These are phyloP conservation scores for Coreius guichenoti DNA, from an alignment of 2,797 vertebrate genomes.

Conservation along the genomic window DNA sequence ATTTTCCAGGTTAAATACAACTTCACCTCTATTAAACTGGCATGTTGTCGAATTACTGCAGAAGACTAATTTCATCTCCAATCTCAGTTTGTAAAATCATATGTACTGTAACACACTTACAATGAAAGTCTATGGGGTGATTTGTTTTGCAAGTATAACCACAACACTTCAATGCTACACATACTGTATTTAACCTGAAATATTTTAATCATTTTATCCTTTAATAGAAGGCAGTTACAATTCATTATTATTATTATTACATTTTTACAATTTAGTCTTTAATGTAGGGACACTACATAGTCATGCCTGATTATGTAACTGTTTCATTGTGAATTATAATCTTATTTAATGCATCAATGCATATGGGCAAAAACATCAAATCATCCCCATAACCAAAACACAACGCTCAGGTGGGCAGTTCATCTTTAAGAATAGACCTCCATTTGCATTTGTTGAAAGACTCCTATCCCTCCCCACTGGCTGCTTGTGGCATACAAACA, in stretches of 20 bases:
- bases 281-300: not conserved
- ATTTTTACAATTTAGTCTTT: not conserved
- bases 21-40: not conserved
- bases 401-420: conserved; percentile 12
- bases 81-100: not conserved
- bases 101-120: not conserved
- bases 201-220: not conserved
- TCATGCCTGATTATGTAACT: not conserved
- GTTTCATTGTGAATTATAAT: not conserved
- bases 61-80: not conserved
- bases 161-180: not conserved
- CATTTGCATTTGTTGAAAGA: conserved; percentile 27
- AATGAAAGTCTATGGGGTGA: not conserved
- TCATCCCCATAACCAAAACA: not conserved
- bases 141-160: not conserved
- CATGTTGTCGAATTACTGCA: not conserved
- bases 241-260: not conserved
- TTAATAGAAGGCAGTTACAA: not conserved
- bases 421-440: conserved; percentile 24
- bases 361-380: conserved; percentile 18
- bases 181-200: not conserved
- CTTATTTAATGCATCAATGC: conserved; percentile 22
- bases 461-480: not conserved
- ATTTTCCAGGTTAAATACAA: not conserved
- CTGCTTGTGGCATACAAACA: conserved; percentile 21